Percentiles rank a stretch among this genome's conserved stretches.
phyloP scores from a whole-genome alignment of 2,113 vertebrate species.

The Prietella phreatophila region DNA sequence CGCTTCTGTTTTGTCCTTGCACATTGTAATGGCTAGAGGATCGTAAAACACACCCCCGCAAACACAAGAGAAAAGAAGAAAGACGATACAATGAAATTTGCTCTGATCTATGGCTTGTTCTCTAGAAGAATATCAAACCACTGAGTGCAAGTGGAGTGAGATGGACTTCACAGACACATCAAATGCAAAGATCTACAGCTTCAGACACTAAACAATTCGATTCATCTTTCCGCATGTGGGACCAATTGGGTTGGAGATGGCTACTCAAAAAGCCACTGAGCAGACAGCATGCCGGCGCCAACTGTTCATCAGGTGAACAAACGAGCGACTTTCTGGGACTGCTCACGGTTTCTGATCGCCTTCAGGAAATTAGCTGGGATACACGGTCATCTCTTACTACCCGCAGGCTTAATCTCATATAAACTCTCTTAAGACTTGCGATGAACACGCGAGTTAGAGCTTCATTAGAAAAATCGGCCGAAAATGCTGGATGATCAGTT shows the following conservation, averaged over 20 bases:
- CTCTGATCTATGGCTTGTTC: constrained; percentile 62
- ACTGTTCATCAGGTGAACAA: background rate
- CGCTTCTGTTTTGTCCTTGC: background rate
- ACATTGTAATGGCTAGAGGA: background rate
- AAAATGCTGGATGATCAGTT: background rate
- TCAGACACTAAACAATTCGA: constrained; percentile 63
- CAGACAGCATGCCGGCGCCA: background rate
- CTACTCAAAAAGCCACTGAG: constrained; percentile 41
- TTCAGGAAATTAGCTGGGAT: background rate
- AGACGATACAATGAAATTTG: constrained; percentile 58
- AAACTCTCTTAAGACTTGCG: background rate
- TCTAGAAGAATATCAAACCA: constrained; percentile 68
- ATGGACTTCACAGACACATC: constrained; percentile 67
- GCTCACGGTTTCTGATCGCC: background rate
- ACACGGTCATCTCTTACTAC: background rate
- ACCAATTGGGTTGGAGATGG: constrained; percentile 72
- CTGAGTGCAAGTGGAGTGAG: constrained; percentile 74
- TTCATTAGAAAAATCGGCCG: background rate
- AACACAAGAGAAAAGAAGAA: background rate
- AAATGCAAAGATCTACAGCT: constrained; percentile 65
- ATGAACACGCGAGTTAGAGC: background rate
- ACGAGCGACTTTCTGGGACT: background rate
- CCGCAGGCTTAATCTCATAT: background rate
- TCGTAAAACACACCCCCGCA: constrained; percentile 6
- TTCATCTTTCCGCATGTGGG: constrained; percentile 67